A percentile compares a stretch with the other conserved stretches of the same genome.
Evolutionary conservation across 2,113 vertebrate genomes (phyloP).

Genomic region (Petaurus breviceps): DNA sequence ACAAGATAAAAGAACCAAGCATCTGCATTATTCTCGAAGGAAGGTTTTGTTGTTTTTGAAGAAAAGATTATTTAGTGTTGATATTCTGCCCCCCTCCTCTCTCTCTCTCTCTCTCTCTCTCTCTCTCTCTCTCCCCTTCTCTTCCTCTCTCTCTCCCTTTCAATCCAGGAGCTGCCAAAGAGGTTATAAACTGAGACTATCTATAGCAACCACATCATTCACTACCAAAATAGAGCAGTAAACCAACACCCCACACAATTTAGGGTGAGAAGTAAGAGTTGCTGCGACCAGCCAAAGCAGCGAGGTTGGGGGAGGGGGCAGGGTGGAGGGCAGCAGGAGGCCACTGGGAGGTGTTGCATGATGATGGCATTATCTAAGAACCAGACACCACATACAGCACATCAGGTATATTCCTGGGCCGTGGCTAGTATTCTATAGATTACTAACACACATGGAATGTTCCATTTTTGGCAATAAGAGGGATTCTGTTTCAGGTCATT

Average conservation of each 20-base stretch:
- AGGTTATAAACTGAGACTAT: conserved; percentile 56
- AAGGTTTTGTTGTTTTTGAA: background rate
- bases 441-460: background rate
- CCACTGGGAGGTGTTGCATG: background rate
- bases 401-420: background rate
- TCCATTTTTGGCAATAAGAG: background rate
- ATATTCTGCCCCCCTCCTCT: background rate
- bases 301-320: background rate
- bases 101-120: background rate
- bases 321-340: background rate
- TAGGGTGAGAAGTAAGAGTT: conserved; percentile 16
- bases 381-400: background rate
- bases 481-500: background rate
- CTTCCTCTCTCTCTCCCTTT: conserved; percentile 57
- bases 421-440: background rate
- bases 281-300: background rate
- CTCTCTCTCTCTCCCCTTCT: too few species aligned
- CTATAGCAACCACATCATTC: conserved; percentile 75
- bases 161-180: conserved; percentile 68
- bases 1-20: conserved; percentile 2
- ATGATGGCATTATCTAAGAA: background rate
- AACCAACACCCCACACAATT: conserved; percentile 10
- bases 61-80: conserved; percentile 53
- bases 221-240: conserved; percentile 51
- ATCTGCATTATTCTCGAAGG: conserved; percentile 41